Base-by-base conservation (phyloP, 2,888 invertebrate species). In the Tetragnatha montana region DNA sequence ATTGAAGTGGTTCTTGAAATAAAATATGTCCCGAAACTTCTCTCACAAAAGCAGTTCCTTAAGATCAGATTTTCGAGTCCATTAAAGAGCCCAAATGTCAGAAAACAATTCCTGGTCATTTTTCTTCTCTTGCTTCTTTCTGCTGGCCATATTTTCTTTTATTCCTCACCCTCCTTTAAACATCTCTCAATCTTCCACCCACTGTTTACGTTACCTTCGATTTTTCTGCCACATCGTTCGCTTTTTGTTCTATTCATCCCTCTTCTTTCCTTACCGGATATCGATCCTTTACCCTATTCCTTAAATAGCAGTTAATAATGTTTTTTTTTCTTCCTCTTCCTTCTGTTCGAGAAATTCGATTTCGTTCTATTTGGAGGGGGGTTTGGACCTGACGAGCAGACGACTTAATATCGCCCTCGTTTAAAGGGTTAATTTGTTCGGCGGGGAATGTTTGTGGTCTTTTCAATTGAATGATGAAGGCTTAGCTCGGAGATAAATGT, bases 301-400 rank as follows among this genome's bases (percentile, higher is more conserved):
- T 89, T 89, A 89, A 89, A 89, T 89, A 89, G 89, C 85, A 89
- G 89, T 89, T 89, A 89, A 89, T 89, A 89, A 89, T 85, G 89
- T 69, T 85, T 89, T 89, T 76, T 81, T 74, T n/a, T n/a, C n/a
- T n/a, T n/a, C n/a, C n/a, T 81, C 70, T 81, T 50, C 21, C 81
- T 50, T 75, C 49, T 14, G 35, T 75, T 49, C 60, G 22, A 22
- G 81, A 71, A 88, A 86, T 89, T 89, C 85, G 85, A 89, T 89
- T 89, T 81, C 60, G 80, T 80, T 80, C 35, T 35, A 49, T 8
- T 49, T 22, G 17, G 21, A 35, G 71, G 21, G 69, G 68, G 22
- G 75, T 17, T 21, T 17, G 47, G 21, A 76, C 21, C 76, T 84
- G 84, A 84, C 68, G 84, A 73, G 60, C 74, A 86, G 86, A 83